A percentile compares a stretch with the other conserved stretches of the same genome.
phyloP scores from a whole-genome alignment of 2,888 invertebrate genomes.

The Idaea aversata region DNA sequence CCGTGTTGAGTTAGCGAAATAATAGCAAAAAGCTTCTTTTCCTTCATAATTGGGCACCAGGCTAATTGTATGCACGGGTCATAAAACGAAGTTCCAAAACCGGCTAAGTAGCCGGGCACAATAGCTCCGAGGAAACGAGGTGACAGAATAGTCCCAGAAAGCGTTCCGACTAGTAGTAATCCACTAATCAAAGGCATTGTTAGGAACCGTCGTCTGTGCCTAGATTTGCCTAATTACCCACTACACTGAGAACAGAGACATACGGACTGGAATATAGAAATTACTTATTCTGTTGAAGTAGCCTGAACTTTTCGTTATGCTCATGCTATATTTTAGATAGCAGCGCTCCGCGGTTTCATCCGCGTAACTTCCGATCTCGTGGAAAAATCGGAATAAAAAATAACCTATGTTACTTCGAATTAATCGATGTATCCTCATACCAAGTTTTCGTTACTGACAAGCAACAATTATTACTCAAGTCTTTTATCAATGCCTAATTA shows the following conservation, averaged over 20 bases:
- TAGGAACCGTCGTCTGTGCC: conserved; percentile 42
- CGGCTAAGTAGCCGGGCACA: background rate
- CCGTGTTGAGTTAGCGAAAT: background rate
- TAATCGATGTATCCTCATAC: too few relatives aligned
- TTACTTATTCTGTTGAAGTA: background rate
- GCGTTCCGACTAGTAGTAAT: conserved; percentile 42
- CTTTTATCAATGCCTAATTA: too few relatives aligned
- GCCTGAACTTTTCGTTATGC: too few relatives aligned
- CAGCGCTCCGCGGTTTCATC: too few relatives aligned
- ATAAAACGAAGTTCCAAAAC: background rate
- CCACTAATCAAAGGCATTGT: conserved; percentile 58
- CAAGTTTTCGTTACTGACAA: too few relatives aligned
- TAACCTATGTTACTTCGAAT: too few relatives aligned
- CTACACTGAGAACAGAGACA: conserved; percentile 30
- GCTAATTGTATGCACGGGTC: background rate
- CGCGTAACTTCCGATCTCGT: too few relatives aligned
- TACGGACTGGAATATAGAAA: conserved; percentile 22
- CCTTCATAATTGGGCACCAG: background rate
- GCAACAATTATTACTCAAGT: too few relatives aligned
- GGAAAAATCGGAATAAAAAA: too few relatives aligned
- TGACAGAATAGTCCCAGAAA: conserved; percentile 28
- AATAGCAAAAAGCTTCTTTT: background rate
- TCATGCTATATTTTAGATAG: too few relatives aligned
- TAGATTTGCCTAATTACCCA: conserved; percentile 58
- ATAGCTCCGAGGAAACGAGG: conserved; percentile 11